These are phyloP conservation scores for Habroteleia sp. DNA, from an alignment of 2,888 invertebrate species.

Conservation along the genomic window DNA sequence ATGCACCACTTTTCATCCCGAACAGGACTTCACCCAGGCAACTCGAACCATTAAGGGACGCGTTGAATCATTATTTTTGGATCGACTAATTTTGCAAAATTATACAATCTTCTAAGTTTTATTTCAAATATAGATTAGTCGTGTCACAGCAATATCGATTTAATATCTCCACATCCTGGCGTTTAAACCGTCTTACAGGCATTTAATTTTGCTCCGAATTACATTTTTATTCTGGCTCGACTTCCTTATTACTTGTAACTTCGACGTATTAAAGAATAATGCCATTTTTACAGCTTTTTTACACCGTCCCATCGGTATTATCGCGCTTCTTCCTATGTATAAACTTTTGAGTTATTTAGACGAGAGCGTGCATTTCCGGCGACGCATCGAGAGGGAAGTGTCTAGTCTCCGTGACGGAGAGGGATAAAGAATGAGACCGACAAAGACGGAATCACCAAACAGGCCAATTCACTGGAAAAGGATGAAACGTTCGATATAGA, in stretches of 20 bases:
- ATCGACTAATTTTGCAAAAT: no score
- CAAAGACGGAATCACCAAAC: slow-evolving; percentile 25
- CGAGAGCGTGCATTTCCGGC: slow-evolving; percentile 71
- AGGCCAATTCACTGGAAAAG: slow-evolving; percentile 30
- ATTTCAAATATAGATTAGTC: no score
- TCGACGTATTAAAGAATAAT: slow-evolving; percentile 23
- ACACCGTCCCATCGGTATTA: slow-evolving; percentile 21
- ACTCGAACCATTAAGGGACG: no score
- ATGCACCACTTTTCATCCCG: no score
- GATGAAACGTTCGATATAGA: slow-evolving; percentile 46
- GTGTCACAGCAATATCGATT: slow-evolving; percentile 50
- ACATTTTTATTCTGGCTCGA: slow-evolving; percentile 21
- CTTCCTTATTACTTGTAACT: slow-evolving; percentile 28
- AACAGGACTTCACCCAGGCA: no score
- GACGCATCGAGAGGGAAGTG: slow-evolving; percentile 58
- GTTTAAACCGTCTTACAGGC: slow-evolving; percentile 6
- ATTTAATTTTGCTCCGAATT: slow-evolving; percentile 31
- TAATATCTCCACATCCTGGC: slow-evolving; percentile 21
- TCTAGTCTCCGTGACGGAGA: slow-evolving; percentile 55
- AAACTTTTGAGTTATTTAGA: slow-evolving; percentile 68
- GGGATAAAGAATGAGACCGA: slow-evolving; percentile 46
- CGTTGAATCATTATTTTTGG: no score
- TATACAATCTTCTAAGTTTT: no score
- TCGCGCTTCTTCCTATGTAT: slow-evolving; percentile 22
- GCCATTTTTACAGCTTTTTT: slow-evolving; percentile 43